Evolutionary conservation across 2,888 invertebrate species (phyloP), one percentile per base, ranked within the genome.

Genomic region (Meteorus cinctellus): DNA sequence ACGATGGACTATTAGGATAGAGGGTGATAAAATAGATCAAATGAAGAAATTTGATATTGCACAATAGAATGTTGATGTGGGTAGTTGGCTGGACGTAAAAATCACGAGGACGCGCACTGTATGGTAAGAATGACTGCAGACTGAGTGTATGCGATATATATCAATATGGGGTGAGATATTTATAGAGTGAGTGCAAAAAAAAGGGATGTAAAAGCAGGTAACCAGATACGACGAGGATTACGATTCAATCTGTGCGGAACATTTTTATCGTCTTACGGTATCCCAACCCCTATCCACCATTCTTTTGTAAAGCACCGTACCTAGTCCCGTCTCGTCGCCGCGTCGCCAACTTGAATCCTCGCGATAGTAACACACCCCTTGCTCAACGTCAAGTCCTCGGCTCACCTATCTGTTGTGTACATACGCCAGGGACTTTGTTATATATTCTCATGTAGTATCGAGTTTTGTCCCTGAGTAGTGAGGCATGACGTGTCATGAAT

Each of bases 221-320:
- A 77, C 74, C 48, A 45, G 77, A 77, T 70, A 70, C 74, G 48
- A 77, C 36, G 29, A 51, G 69, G 75, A 75, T 77, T 72, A 65
- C 69, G 72, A 77, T 75, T 77, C 77, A 77, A 77, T 77, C 77
- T 72, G 70, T 75, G 34, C 41, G 8, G 55, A 63, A 67, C 60
- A 77, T 66, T 77, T 75, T 74, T 74, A 74, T 77, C 68, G 71
- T 72, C 75, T 72, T 75, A 65, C 69, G 63, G 70, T 74, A 77
- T 77, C 69, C 68, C 51, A 36, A 62, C 45, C 63, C 16, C 48
- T 45, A 62, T 55, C 65, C 48, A 29, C 55, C 60, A 29, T 34
- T 31, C 69, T 70, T 19, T 74, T 66, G 45, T 63, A 31, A 31
- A 12, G 45, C 34, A 19, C 60, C 62, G 5, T 19, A 48, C 48